Conservation (phyloP, 2,797 vertebrate species). For the Sphaeramia orbicularis region DNA sequence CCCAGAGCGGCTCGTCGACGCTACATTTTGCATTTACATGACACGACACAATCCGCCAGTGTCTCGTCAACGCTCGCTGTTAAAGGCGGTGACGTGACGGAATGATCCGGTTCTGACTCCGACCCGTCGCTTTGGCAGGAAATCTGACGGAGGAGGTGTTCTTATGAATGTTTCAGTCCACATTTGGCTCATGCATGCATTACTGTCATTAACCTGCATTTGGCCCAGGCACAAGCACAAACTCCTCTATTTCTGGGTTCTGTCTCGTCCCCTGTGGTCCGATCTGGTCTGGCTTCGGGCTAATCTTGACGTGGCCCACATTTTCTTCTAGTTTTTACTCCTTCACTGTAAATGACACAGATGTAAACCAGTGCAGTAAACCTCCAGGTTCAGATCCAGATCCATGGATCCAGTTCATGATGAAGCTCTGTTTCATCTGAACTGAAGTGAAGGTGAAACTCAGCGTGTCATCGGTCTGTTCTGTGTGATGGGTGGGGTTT, state of each 20-base stretch:
- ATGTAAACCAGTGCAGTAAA: conserved; percentile 74
- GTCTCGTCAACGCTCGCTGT: conserved; percentile 31
- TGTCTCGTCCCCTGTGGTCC: conserved; percentile 47
- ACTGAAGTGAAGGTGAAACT: conserved; percentile 11
- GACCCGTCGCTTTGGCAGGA: conserved; percentile 32
- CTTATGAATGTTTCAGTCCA: conserved; percentile 47
- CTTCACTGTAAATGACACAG: conserved; percentile 55
- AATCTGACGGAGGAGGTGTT: conserved; percentile 27
- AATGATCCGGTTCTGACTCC: too few relatives aligned
- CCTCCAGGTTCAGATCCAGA: background rate
- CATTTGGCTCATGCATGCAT: conserved; percentile 70
- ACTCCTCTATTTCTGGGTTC: conserved; percentile 55
- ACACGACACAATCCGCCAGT: conserved; percentile 43
- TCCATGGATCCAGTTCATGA: conserved; percentile 26
- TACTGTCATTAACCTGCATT: conserved; percentile 58
- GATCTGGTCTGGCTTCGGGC: conserved; percentile 57
- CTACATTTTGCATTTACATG: conserved; percentile 64
- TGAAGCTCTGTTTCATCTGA: conserved; percentile 20
- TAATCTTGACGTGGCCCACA: conserved; percentile 77
- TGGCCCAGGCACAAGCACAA: conserved; percentile 36
- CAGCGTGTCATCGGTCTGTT: too few relatives aligned
- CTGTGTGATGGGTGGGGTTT: conserved; percentile 31
- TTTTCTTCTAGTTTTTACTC: conserved; percentile 65
- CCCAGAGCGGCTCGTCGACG: conserved; percentile 27
- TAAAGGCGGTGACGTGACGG: conserved; percentile 37